Percentiles rank a stretch among this genome's conserved stretches.
Conservation (phyloP, 2,797 vertebrate species). For the Pangasius macronema region DNA sequence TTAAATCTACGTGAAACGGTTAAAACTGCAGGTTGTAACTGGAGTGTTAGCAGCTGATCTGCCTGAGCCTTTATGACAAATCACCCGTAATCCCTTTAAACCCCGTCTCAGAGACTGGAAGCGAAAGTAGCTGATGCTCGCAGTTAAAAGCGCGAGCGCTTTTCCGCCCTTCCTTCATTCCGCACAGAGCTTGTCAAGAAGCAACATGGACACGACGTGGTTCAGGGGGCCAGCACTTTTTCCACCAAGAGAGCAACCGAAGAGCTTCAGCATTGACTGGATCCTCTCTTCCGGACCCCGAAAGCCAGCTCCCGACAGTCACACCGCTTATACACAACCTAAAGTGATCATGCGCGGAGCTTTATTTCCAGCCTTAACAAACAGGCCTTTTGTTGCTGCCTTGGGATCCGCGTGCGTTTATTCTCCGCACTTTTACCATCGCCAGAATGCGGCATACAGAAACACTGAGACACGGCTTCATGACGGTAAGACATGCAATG, state of each 20-base stretch:
- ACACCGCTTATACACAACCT: background rate
- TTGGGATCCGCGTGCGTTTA: constrained; percentile 10
- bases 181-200: background rate
- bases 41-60: background rate
- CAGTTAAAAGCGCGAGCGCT: constrained; percentile 23
- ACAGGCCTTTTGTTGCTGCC: constrained; percentile 7
- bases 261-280: constrained; percentile 30
- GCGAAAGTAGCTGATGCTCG: background rate
- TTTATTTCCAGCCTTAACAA: background rate
- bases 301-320: background rate
- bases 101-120: background rate
- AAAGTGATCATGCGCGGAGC: constrained; percentile 8
- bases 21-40: background rate
- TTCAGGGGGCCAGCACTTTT: background rate
- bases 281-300: constrained; percentile 13
- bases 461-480: background rate
- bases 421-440: background rate
- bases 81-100: constrained; percentile 10
- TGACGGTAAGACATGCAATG: background rate
- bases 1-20: background rate
- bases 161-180: constrained; percentile 25
- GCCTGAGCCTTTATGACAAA: background rate
- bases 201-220: constrained; percentile 25
- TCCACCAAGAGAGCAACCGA: background rate
- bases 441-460: background rate